A percentile compares a stretch with the other conserved stretches of the same genome.
Evolutionary conservation across 2,797 vertebrate species (phyloP).

Genomic region (Anas capensis): DNA sequence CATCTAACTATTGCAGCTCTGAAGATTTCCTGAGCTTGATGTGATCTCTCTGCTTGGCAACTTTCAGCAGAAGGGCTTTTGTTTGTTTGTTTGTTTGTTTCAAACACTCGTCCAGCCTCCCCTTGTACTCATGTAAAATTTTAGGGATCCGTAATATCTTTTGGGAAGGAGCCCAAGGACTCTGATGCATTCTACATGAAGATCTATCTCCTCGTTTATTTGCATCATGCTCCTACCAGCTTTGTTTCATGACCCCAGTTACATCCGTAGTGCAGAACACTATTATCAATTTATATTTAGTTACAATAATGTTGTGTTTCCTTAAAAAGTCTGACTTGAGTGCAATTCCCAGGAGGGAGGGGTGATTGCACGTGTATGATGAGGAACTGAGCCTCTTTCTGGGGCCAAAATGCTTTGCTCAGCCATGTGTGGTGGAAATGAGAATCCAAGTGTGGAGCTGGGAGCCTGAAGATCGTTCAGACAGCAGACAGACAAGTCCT

Average conservation of each 20-base stretch:
- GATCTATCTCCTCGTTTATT: neutral
- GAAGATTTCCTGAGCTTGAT: neutral
- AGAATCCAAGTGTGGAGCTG: neutral
- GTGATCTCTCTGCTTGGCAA: neutral
- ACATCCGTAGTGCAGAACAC: neutral
- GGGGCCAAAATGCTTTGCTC: neutral
- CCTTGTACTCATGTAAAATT: neutral
- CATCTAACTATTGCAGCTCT: neutral
- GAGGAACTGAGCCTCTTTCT: neutral
- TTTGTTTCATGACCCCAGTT: neutral
- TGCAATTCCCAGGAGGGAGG: neutral
- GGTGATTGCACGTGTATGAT: rapidly evolving
- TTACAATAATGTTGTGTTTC: neutral
- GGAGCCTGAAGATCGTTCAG: rapidly evolving
- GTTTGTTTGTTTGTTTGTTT: neutral
- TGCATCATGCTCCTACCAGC: neutral
- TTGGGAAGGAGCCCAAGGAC: neutral
- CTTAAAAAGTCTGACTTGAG: neutral
- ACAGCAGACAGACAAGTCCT: neutral
- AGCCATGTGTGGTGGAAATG: rapidly evolving
- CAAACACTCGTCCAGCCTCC: neutral
- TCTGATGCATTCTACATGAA: neutral
- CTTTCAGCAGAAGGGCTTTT: neutral
- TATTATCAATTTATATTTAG: neutral
- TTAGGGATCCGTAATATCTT: neutral